Evolutionary conservation across 2,797 vertebrate species (phyloP), one percentile per base, ranked within the genome.

Genomic region (Enteromius trimaculatus): DNA sequence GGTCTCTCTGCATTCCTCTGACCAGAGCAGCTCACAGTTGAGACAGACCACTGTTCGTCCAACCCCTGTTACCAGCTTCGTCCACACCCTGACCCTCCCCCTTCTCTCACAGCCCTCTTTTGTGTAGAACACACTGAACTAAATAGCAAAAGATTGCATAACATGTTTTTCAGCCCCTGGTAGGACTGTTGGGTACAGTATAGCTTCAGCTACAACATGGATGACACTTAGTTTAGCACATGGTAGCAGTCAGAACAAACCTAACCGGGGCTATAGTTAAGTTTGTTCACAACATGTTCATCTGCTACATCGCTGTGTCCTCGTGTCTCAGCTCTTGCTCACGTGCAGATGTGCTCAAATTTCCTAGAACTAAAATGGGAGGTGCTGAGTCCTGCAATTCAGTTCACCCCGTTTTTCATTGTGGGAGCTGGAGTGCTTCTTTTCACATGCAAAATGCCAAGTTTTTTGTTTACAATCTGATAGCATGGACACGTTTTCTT

Each of bases 331-430:
- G 39, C 51, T 79, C 44, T 58, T 26, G 34, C 76, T 68, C 62
- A 13, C 29, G 13, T 81, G 68, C 86, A 75, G 69, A 84, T 90
- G 79, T 80, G 39, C 89, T 90, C 64, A 76, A 86, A 88, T 92
- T 94, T 94, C 92, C 91, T 84, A 89, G 93, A 95, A 92, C 62
- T 92, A 76, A 1, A 42, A 68, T 23, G 69, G 83, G 79, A 68
- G 65, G 74, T 44, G 80, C 71, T 81, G 84, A 84, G 75, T 79
- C 80, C 62, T 53, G 16, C 21, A 37, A 74, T 58, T 21, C 51
- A 42, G 44, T 37, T 51, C 26, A 74, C 19, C 58, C 64, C 47
- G 51, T 21, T 34, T 64, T 62, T 49, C 60, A 34, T 31, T 7
- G 21, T 37, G 11, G 37, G 75, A 85, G 77, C 42, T 14, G 21